These are phyloP conservation scores for Poeciliopsis occidentalis DNA, from an alignment of 2,113 vertebrate species.

Conservation along the genomic window DNA sequence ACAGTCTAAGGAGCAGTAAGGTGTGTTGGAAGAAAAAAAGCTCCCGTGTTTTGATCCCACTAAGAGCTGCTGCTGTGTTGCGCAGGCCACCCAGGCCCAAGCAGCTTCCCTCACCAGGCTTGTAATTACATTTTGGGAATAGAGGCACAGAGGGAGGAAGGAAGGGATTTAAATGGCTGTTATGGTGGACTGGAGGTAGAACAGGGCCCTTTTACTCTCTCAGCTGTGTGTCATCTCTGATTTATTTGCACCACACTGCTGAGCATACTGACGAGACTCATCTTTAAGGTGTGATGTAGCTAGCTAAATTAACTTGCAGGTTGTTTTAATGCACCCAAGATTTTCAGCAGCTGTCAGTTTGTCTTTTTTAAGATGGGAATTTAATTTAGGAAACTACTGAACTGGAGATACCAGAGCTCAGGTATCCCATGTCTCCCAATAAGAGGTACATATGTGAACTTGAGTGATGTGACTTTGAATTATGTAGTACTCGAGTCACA, in stretches of 20 bases:
- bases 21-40: conserved; percentile 28
- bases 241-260: conserved; percentile 46
- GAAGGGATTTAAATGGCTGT: conserved; percentile 66
- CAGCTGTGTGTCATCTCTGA: conserved; percentile 49
- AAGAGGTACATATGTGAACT: neutral
- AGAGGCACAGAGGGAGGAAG: conserved; percentile 64
- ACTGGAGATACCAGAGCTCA: neutral
- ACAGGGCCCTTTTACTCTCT: conserved; percentile 37
- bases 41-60: conserved; percentile 42
- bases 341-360: neutral
- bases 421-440: neutral
- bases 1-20: conserved; percentile 49
- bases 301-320: conserved; percentile 18
- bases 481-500: neutral
- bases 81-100: conserved; percentile 52
- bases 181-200: conserved; percentile 54
- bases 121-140: conserved; percentile 76
- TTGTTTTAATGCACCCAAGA: neutral
- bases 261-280: conserved; percentile 28
- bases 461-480: neutral
- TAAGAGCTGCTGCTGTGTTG: conserved; percentile 52
- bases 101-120: conserved; percentile 58
- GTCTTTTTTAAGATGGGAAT: neutral
- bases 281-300: conserved; percentile 25
- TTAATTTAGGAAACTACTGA: neutral